phyloP scores from a whole-genome alignment of 2,797 vertebrate genomes.

The Sylvia borin region DNA sequence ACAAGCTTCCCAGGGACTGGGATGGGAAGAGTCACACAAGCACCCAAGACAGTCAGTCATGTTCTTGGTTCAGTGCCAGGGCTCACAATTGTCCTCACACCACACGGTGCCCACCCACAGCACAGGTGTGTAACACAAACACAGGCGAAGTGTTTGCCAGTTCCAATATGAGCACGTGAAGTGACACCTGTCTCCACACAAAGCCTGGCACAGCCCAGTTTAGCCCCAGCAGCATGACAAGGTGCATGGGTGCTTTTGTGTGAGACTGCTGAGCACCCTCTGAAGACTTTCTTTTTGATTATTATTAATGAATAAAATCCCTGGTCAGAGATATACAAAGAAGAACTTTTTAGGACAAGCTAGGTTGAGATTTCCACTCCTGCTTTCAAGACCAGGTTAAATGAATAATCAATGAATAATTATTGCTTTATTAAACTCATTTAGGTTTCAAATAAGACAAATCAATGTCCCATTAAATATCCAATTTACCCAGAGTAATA shows the following conservation, averaged over 20 bases:
- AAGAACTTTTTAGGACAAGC: not conserved
- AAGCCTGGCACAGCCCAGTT: not conserved
- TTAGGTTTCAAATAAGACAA: not conserved
- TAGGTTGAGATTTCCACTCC: not conserved
- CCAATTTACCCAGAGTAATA: not conserved
- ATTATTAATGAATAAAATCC: not conserved
- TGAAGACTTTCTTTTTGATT: not conserved
- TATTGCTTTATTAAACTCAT: not conserved
- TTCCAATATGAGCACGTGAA: not conserved
- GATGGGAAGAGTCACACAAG: not conserved
- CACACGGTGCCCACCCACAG: not conserved
- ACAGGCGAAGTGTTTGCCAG: not conserved
- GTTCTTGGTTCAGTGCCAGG: not conserved
- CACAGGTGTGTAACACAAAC: accelerated
- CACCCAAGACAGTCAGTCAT: not conserved
- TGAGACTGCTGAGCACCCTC: not conserved
- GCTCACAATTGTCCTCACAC: not conserved
- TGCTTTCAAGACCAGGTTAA: not conserved
- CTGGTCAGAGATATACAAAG: not conserved
- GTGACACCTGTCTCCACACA: not conserved
- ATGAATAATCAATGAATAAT: not conserved
- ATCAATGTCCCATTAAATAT: not conserved
- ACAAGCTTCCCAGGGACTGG: not conserved
- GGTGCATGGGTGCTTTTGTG: not conserved
- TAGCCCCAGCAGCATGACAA: not conserved